Conservation (phyloP, 2,797 vertebrate genomes). For the Squalus acanthias region DNA sequence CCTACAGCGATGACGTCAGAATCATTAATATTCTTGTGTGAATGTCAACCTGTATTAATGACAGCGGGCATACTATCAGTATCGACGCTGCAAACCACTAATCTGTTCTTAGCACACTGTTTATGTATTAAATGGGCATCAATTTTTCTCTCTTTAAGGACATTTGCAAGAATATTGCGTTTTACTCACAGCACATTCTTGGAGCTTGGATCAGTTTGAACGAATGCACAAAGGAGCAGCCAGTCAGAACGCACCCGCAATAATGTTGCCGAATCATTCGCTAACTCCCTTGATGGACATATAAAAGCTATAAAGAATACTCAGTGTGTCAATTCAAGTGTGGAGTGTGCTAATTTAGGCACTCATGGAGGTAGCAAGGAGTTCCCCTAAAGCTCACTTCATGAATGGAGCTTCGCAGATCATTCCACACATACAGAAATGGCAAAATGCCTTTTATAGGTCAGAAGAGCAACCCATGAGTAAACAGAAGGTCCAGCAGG, state of each 20-base stretch:
- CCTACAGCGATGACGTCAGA: background rate
- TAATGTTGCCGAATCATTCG: background rate
- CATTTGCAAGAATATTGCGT: background rate
- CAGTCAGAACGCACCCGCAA: background rate
- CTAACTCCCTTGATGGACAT: background rate
- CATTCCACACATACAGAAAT: background rate
- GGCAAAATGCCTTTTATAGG: background rate
- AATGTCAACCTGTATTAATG: background rate
- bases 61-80: background rate
- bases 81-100: background rate
- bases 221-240: background rate
- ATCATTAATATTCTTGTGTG: background rate
- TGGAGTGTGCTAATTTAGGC: background rate
- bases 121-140: background rate
- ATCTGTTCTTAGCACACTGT: background rate
- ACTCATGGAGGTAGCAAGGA: background rate
- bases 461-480: background rate
- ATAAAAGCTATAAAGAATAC: background rate
- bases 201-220: background rate
- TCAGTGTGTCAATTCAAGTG: background rate
- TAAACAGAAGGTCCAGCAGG: background rate
- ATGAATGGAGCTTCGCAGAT: background rate
- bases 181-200: background rate
- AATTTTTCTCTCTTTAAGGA: background rate
- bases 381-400: background rate